Evolutionary conservation across 2,113 vertebrate species (phyloP).

Genomic region (Tragelaphus strepsiceros): DNA sequence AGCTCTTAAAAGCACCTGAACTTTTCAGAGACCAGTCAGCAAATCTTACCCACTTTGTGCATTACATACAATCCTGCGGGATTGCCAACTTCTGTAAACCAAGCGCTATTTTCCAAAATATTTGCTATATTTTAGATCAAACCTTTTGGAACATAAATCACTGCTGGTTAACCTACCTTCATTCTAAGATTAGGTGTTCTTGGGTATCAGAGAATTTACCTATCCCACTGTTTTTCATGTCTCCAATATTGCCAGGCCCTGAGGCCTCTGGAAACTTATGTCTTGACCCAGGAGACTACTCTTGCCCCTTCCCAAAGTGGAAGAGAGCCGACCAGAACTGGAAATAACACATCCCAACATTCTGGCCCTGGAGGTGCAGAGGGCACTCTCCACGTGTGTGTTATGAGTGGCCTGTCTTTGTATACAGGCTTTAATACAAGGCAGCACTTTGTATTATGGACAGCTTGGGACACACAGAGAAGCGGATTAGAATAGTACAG

Average conservation of each 20-base stretch:
- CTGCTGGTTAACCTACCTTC: neutral
- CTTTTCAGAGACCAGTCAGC: neutral
- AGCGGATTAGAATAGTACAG: neutral
- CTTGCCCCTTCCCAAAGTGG: neutral
- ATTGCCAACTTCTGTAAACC: neutral
- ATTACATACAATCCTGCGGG: neutral
- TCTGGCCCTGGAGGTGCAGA: neutral
- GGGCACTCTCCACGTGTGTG: neutral
- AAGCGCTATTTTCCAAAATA: neutral
- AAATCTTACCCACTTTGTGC: neutral
- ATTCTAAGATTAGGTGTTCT: neutral
- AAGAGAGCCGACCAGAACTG: neutral
- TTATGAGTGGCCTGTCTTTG: neutral
- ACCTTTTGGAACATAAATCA: neutral
- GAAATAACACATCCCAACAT: neutral
- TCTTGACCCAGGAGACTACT: neutral
- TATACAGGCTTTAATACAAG: neutral
- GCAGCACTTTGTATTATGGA: neutral
- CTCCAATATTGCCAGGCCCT: neutral
- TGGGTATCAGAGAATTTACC: neutral
- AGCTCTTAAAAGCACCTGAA: neutral
- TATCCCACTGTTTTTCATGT: neutral
- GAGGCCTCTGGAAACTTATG: neutral
- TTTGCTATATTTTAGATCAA: neutral
- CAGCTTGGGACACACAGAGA: neutral